Percentiles rank a stretch among this genome's conserved stretches.
phyloP scores from a whole-genome alignment of 2,888 invertebrate species.

The Polyploca ridens region DNA sequence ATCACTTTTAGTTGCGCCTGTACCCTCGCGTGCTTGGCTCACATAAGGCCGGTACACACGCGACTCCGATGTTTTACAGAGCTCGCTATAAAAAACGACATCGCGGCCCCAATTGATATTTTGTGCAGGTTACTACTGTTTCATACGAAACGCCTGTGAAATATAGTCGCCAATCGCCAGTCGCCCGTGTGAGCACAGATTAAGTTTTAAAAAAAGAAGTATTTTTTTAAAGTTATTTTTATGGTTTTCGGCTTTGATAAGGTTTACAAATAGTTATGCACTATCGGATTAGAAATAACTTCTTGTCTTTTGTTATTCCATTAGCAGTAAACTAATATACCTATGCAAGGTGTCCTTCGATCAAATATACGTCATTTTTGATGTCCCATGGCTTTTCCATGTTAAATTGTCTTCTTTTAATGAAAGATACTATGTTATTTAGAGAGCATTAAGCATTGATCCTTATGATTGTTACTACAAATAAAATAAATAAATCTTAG shows the following conservation, averaged over 20 bases:
- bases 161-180: slow-evolving; percentile 28
- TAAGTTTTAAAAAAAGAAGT: slow-evolving; percentile 38
- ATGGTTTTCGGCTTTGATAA: neutral
- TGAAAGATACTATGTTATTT: too few relatives aligned
- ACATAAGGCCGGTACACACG: slow-evolving; percentile 76
- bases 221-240: neutral
- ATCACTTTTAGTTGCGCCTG: slow-evolving; percentile 62
- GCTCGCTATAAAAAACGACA: slow-evolving; percentile 75
- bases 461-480: too few relatives aligned
- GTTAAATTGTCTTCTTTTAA: too few relatives aligned
- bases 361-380: too few relatives aligned
- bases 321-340: too few relatives aligned
- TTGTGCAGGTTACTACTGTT: slow-evolving; percentile 72
- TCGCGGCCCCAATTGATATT: slow-evolving; percentile 78
- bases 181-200: slow-evolving; percentile 29
- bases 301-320: too few relatives aligned
- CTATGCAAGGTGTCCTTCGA: too few relatives aligned
- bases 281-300: too few relatives aligned
- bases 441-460: too few relatives aligned
- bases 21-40: slow-evolving; percentile 69
- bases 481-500: too few relatives aligned
- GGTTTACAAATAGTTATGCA: too few relatives aligned
- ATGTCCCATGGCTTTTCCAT: too few relatives aligned
- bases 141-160: slow-evolving; percentile 53
- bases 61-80: slow-evolving; percentile 76